These are phyloP conservation scores for Empidonax traillii DNA, from an alignment of 2,113 vertebrate genomes.

Conservation along the genomic window DNA sequence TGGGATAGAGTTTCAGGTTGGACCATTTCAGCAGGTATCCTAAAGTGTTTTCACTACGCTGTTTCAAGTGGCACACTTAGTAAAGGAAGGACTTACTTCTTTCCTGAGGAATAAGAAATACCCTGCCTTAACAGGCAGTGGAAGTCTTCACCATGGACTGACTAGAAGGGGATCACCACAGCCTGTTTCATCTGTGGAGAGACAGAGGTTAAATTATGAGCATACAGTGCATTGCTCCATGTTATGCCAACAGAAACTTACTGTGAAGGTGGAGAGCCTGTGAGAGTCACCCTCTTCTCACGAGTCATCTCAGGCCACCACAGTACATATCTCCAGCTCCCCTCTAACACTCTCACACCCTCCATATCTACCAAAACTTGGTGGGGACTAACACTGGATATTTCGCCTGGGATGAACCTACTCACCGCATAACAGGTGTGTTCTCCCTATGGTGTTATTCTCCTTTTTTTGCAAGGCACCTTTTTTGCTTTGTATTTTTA, in stretches of 20 bases:
- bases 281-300: background rate
- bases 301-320: background rate
- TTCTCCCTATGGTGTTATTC: background rate
- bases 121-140: background rate
- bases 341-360: fast-evolving
- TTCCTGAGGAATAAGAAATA: background rate
- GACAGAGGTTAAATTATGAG: background rate
- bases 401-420: background rate
- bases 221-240: background rate
- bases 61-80: background rate
- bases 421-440: fast-evolving
- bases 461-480: background rate
- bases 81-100: background rate
- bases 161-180: background rate
- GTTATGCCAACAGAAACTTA: background rate
- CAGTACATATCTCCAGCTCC: background rate
- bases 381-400: fast-evolving
- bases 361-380: background rate
- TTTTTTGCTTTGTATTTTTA: background rate
- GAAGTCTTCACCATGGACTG: background rate
- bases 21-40: background rate
- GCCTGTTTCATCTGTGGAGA: background rate
- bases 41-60: fast-evolving
- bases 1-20: background rate
- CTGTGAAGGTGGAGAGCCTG: background rate